phyloP scores from a whole-genome alignment of 2,797 vertebrate species.

The Nannoperca australis region DNA sequence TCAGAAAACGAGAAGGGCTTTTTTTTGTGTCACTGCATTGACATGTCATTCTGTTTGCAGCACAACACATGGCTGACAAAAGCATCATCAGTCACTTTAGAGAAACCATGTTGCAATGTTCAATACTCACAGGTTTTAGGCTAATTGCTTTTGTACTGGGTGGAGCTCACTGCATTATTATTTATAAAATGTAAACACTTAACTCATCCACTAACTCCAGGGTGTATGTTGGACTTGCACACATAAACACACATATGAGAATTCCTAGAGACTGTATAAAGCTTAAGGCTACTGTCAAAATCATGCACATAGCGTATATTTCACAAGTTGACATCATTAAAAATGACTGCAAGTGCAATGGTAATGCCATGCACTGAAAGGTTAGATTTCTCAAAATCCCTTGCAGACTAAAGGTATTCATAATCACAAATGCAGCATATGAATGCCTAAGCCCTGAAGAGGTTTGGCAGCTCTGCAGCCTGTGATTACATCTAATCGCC shows the following conservation, averaged over 20 bases:
- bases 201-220: constrained; percentile 21
- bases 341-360: constrained; percentile 77
- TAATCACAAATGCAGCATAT: constrained; percentile 68
- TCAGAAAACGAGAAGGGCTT: constrained; percentile 10
- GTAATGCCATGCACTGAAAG: constrained; percentile 80
- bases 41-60: constrained; percentile 10
- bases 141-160: constrained; percentile 11
- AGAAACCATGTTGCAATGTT: constrained; percentile 17
- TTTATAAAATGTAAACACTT: constrained; percentile 27
- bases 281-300: constrained; percentile 38
- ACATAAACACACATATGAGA: constrained; percentile 23
- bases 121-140: constrained; percentile 7
- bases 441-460: constrained; percentile 76
- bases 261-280: constrained; percentile 23
- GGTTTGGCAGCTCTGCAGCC: constrained; percentile 80
- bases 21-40: constrained; percentile 2
- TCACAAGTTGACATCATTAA: constrained; percentile 54
- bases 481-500: constrained; percentile 66
- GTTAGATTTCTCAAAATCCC: constrained; percentile 49
- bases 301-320: constrained; percentile 70
- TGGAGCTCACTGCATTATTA: constrained; percentile 10
- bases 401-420: constrained; percentile 76
- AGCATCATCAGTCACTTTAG: constrained; percentile 11
- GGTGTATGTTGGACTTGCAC: constrained; percentile 18
- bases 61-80: constrained; percentile 5